These are phyloP conservation scores for Tachysurus vachellii DNA, from an alignment of 2,113 vertebrate genomes.

Conservation along the genomic window DNA sequence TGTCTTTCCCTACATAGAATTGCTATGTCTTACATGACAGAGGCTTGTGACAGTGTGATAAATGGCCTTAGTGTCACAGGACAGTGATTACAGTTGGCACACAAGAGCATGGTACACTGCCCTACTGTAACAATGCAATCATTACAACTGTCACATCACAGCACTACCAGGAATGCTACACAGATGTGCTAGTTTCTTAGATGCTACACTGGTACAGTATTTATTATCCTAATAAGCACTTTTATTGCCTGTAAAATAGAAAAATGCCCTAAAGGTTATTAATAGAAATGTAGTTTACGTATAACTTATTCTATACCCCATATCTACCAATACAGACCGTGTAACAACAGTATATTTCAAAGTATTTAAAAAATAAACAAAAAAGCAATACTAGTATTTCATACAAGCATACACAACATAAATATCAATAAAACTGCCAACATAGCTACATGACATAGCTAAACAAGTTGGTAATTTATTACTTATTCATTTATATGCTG, in stretches of 20 bases:
- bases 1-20: neutral
- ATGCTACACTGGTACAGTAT: neutral
- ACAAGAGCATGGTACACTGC: neutral
- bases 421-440: neutral
- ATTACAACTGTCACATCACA: neutral
- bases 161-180: neutral
- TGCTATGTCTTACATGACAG: neutral
- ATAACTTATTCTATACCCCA: neutral
- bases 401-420: neutral
- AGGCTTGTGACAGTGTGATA: constrained; percentile 3
- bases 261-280: too few relatives aligned
- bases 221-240: neutral
- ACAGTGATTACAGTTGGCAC: constrained; percentile 12
- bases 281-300: too few relatives aligned
- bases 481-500: neutral
- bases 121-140: neutral
- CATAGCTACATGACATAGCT: neutral
- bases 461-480: neutral
- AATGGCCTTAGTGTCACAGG: constrained; percentile 8
- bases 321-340: neutral
- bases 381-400: neutral
- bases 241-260: too few relatives aligned
- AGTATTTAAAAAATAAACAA: neutral
- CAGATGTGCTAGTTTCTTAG: neutral
- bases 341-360: neutral